These are phyloP conservation scores for Mohoua ochrocephala DNA, from an alignment of 2,113 vertebrate genomes.

Conservation along the genomic window DNA sequence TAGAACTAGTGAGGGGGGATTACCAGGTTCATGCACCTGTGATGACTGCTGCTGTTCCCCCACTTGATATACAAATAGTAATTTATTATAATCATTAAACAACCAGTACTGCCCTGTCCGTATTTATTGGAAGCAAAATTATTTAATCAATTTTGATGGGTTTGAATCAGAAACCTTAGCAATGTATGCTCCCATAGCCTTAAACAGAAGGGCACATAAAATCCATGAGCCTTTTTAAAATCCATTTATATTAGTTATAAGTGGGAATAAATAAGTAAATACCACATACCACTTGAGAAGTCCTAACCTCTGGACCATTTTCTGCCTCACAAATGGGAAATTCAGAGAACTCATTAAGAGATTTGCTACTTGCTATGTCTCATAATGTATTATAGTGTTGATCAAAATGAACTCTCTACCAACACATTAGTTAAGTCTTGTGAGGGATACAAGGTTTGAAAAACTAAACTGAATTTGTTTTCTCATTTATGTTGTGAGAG, in stretches of 20 bases:
- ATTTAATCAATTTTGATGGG: not conserved
- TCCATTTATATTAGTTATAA: not conserved
- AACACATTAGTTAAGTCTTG: not conserved
- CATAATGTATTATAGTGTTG: not conserved
- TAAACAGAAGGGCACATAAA: not conserved
- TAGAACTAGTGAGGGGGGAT: not conserved
- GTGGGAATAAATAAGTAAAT: not conserved
- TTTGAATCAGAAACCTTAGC: not conserved
- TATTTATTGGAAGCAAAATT: not conserved
- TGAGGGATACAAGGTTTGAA: not conserved
- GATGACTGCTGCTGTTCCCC: not conserved
- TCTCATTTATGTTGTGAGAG: not conserved
- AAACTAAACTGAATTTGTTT: not conserved
- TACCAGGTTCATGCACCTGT: not conserved
- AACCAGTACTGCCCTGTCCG: not conserved
- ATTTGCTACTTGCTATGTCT: not conserved
- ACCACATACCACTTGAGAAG: not conserved
- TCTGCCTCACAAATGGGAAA: not conserved
- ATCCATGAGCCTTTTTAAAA: not conserved
- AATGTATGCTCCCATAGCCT: not conserved
- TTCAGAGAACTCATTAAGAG: not conserved
- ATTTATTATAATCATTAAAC: not conserved
- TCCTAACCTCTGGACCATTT: not conserved
- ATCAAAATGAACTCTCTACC: not conserved
- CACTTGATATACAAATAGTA: not conserved